Evolutionary conservation across 2,113 vertebrate species (phyloP).

Genomic region (Sitta europaea): DNA sequence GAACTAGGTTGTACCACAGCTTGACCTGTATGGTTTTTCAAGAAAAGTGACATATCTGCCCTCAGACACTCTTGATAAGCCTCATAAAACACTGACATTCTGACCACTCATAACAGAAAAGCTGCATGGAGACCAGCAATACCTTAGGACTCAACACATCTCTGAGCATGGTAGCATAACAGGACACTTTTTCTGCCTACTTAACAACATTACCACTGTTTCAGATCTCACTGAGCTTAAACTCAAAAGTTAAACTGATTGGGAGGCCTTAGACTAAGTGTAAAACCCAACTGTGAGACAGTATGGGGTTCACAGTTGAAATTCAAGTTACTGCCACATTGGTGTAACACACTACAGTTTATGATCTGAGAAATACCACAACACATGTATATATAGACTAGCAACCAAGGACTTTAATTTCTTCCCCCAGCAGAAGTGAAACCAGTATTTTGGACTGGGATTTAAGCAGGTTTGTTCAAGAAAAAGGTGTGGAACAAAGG

Average conservation of each 20-base stretch:
- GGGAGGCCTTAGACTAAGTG: neutral
- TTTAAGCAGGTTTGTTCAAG: neutral
- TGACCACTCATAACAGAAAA: neutral
- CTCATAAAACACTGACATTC: neutral
- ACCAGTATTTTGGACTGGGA: neutral
- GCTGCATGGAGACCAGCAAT: neutral
- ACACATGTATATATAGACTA: neutral
- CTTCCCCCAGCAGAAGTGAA: neutral
- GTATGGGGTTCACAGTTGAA: neutral
- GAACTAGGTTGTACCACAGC: neutral
- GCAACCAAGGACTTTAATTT: neutral
- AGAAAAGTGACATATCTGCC: neutral
- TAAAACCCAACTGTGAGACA: neutral
- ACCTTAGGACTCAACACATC: neutral
- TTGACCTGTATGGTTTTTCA: neutral
- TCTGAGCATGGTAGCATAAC: fast-evolving
- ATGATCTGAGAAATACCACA: neutral
- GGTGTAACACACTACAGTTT: neutral
- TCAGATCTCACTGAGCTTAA: neutral
- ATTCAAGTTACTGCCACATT: neutral
- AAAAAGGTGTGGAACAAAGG: neutral
- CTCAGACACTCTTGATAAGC: neutral
- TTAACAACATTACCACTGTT: neutral
- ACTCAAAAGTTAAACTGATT: neutral
- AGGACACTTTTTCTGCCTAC: neutral